Evolutionary conservation across 2,797 vertebrate genomes (phyloP), one percentile per base, ranked within the genome.

Genomic region (Chaunax sp.): DNA sequence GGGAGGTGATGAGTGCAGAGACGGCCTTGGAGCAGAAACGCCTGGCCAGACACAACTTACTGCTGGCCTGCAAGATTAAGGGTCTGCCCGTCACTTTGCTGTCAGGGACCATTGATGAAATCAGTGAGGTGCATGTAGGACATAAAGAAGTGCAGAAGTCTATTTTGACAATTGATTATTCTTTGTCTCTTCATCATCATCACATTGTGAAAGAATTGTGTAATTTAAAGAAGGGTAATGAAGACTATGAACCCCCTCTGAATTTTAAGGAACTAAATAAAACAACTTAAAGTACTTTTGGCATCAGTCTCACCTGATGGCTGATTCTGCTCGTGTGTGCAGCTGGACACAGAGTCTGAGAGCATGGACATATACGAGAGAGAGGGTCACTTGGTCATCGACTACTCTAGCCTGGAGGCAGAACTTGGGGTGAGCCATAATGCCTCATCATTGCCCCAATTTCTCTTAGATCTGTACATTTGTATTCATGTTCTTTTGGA

Each of bases 21-120:
- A 87, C 84, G 0, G 83, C 91, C 19, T 69, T 98, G 81, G 98
- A 99, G 79, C 95, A 95, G 56, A 94, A 93, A 53, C 93, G 82
- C 15, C 59, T 97, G 55, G 90, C 89, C 62, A 89, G 89, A 78
- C 98, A 99, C 81, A 99, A 98, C 74, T 15, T 96, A 52, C 93
- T 99, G 63, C 91, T 98, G 30, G 89, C 88, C 45, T 98, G 96
- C 84, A 99, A 98, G 82, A 93, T 99, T 40, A 90, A 96, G 61
- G 78, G 92, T 77, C 83, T 97, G 50, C 93, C 92, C 19, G 66
- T 99, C 72, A 63, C 51, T 6, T 85, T 99, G 33, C 71, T 95
- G n/a, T 86, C 84, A n/a, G 98, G 98, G 52, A 94, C 83, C 1
- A 75, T 99, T 76, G 85, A 95, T 37, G 95, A 97, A 51, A 96